Evolutionary conservation across 2,797 vertebrate genomes (phyloP).

Genomic region (Gymnoscopelus microlampas): DNA sequence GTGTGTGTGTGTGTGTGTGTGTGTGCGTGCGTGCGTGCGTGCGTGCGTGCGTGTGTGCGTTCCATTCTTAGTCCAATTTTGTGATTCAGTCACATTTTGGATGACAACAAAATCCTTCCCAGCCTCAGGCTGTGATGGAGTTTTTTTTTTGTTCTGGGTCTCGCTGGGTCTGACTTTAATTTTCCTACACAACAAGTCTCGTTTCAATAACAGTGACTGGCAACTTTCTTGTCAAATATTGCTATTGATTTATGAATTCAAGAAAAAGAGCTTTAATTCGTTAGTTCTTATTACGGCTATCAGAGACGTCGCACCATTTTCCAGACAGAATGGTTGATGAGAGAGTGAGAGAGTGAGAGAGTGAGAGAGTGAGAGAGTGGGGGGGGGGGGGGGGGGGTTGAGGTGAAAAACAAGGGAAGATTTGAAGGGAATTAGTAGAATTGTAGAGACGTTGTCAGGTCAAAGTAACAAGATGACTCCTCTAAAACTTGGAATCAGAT

Average conservation of each 20-base stretch:
- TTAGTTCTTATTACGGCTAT: slow-evolving; percentile 39
- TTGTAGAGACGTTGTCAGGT: neutral
- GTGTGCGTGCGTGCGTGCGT: too few species aligned
- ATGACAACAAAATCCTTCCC: slow-evolving; percentile 17
- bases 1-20: too few species aligned
- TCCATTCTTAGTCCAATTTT: slow-evolving; percentile 23
- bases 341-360: neutral
- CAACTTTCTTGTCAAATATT: slow-evolving; percentile 52
- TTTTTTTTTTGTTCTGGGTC: neutral
- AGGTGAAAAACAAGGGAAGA: slow-evolving; percentile 5
- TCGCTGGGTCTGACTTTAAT: neutral
- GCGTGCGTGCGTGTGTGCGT: neutral
- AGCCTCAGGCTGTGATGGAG: slow-evolving; percentile 11
- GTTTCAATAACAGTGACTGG: slow-evolving; percentile 50
- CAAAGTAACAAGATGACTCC: slow-evolving; percentile 18
- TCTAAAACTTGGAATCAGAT: slow-evolving; percentile 19
- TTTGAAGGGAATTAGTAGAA: neutral
- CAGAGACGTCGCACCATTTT: neutral
- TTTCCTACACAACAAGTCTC: neutral
- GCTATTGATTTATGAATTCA: slow-evolving; percentile 59
- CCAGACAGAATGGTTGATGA: neutral
- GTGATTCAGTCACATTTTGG: slow-evolving; percentile 41
- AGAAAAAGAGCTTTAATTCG: slow-evolving; percentile 27
- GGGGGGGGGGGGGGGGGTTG: slow-evolving; percentile 9
- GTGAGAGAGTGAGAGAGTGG: neutral